phyloP scores from a whole-genome alignment of 1,140 invertebrate species.

The Penaeus indicus region DNA sequence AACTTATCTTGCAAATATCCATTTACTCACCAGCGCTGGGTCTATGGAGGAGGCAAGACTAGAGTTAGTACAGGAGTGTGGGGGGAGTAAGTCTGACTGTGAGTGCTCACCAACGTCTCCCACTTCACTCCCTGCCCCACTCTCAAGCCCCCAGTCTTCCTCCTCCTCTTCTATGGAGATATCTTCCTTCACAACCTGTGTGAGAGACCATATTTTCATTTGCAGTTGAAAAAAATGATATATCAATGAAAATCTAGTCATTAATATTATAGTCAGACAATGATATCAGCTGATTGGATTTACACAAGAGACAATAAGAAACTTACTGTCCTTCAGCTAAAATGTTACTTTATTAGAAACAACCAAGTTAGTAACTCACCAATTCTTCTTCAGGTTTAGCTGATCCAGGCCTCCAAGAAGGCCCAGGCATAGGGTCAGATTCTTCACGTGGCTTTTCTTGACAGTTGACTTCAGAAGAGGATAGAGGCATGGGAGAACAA shows the following conservation, averaged over 20 bases:
- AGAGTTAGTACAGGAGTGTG: conserved; percentile 60
- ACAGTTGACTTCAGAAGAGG: conserved; percentile 48
- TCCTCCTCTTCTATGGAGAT: conserved; percentile 63
- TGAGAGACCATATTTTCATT: not conserved
- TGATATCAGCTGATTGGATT: not conserved
- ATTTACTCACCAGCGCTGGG: conserved; percentile 66
- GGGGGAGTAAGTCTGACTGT: conserved; percentile 43
- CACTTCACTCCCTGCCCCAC: conserved; percentile 61
- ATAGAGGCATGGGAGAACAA: conserved; percentile 41
- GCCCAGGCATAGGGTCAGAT: conserved; percentile 60
- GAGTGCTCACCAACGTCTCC: conserved; percentile 59
- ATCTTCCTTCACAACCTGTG: conserved; percentile 65
- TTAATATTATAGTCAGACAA: not conserved
- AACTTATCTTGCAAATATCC: not conserved
- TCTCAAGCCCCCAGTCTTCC: conserved; percentile 59
- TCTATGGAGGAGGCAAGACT: conserved; percentile 64
- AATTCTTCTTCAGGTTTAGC: conserved; percentile 53
- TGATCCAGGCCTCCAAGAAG: conserved; percentile 49
- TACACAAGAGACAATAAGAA: no score
- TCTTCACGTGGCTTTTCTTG: conserved; percentile 60
- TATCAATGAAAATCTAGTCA: not conserved
- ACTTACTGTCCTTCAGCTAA: no score
- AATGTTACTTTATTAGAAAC: no score
- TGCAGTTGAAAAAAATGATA: conserved; percentile 6
- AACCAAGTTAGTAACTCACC: conserved; percentile 26